A percentile compares a stretch with the other conserved stretches of the same genome.
These are phyloP conservation scores for Halichoeres trimaculatus DNA, from an alignment of 2,113 vertebrate species.

Conservation along the genomic window DNA sequence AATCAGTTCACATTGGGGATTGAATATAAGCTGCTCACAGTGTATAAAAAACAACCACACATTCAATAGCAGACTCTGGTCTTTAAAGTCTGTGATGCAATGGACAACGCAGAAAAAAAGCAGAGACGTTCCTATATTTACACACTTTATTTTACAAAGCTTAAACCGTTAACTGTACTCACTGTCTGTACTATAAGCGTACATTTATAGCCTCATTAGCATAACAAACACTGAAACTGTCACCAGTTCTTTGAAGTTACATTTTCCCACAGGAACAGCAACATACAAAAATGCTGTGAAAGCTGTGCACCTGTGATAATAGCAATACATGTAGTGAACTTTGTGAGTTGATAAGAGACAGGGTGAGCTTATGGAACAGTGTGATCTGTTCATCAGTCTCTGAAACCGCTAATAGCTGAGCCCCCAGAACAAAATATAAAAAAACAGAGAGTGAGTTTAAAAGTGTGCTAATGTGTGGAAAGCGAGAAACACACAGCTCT, in stretches of 20 bases:
- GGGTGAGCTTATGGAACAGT: neutral
- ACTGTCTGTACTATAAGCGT: neutral
- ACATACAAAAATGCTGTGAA: neutral
- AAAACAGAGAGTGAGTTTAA: neutral
- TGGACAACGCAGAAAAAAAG: no score
- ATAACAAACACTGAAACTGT: constrained; percentile 11
- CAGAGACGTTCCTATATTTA: neutral
- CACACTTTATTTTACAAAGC: no score
- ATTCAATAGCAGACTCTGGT: no score
- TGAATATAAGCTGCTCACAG: no score
- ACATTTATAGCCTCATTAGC: constrained; percentile 14
- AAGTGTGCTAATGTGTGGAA: no score
- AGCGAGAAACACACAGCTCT: no score
- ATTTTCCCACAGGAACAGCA: neutral
- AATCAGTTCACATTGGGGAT: no score
- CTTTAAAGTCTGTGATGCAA: no score
- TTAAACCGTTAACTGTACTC: neutral
- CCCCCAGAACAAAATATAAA: neutral
- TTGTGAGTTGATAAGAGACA: neutral
- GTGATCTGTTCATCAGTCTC: neutral
- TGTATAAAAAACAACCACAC: no score
- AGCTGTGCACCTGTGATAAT: neutral
- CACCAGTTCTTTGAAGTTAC: neutral
- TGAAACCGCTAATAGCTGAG: neutral
- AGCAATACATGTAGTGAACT: neutral